Base-by-base conservation (phyloP, 2,113 vertebrate species). In the Salvelinus namaycush region DNA sequence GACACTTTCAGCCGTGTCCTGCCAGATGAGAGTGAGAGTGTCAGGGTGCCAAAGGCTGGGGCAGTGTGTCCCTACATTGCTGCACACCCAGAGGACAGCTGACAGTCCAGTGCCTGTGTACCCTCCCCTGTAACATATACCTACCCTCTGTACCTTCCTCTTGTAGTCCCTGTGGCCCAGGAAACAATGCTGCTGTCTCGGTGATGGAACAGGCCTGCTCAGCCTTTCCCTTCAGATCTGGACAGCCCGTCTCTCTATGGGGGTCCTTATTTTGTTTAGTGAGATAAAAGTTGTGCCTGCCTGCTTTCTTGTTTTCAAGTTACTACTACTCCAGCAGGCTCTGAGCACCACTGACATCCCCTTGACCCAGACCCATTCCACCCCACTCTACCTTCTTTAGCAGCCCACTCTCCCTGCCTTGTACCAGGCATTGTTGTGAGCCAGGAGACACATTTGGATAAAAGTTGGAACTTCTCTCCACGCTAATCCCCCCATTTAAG, bases 181-280 rank as follows among this genome's bases (percentile, higher is more conserved):
- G 75, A 91, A 84, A 87, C 88, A 91, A 88, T 84, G 81, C 87
- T 87, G 82, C 84, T 91, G 90, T 90, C 84, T 81, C 74, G 22
- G 77, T 93, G 81, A 89, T 91, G 84, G 77, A 90, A 73, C 49
- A 72, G 92, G 80, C 59, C 79, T 76, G 71, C 76, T 79, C 70
- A 74, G 77, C 72, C 87, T 34, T 16, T 34, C 67, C 67, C 67
- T 22, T 5, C 7, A 22, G n/a, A 22, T 20, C 59, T 20, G 59
- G 59, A 14, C 16, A 18, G 59, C 14, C n/a, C n/a, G 12, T 20
- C 6, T 20, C 59, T 22, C 59, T 62, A n/a, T 62, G n/a, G 18
- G 5, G 16, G n/a, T 22, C 18, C 5, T 62, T 22, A 18, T 14
- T 54, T 54, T 54, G 14, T 54, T 14, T 18, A 18, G 49, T 13